These are phyloP conservation scores for rat (Rattus norvegicus) DNA, from an alignment of 2,113 vertebrate species.

Conservation along the genomic window DNA sequence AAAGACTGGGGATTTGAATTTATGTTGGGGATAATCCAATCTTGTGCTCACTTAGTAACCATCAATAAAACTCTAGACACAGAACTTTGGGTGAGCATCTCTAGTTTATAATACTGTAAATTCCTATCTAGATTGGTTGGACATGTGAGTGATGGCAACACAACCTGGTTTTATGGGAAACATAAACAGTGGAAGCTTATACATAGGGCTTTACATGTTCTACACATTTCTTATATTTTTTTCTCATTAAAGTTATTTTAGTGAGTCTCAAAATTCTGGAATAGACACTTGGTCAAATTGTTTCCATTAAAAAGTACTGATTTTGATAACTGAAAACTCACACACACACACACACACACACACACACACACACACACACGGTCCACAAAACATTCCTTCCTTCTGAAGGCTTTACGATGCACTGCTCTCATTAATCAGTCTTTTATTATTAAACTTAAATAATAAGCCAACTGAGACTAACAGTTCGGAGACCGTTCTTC, in stretches of 20 bases:
- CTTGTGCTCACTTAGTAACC: not conserved
- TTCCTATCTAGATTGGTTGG: not conserved
- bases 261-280: not conserved
- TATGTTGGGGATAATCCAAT: not conserved
- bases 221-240: not conserved
- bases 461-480: not conserved
- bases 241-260: not conserved
- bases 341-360: too few species aligned
- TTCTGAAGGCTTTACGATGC: not conserved
- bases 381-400: not conserved
- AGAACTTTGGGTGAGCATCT: not conserved
- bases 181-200: not conserved
- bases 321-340: not conserved
- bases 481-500: not conserved
- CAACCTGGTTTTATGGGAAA: not conserved
- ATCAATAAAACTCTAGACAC: not conserved
- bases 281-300: not conserved
- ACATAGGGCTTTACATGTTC: not conserved
- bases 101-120: not conserved
- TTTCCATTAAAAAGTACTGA: not conserved
- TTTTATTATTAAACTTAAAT: not conserved
- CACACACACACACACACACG: too few species aligned
- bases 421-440: not conserved
- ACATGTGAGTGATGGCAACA: not conserved
- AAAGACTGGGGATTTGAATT: not conserved